Base-by-base conservation (phyloP, 2,797 vertebrate species). In the Syndactyla subalaris region DNA sequence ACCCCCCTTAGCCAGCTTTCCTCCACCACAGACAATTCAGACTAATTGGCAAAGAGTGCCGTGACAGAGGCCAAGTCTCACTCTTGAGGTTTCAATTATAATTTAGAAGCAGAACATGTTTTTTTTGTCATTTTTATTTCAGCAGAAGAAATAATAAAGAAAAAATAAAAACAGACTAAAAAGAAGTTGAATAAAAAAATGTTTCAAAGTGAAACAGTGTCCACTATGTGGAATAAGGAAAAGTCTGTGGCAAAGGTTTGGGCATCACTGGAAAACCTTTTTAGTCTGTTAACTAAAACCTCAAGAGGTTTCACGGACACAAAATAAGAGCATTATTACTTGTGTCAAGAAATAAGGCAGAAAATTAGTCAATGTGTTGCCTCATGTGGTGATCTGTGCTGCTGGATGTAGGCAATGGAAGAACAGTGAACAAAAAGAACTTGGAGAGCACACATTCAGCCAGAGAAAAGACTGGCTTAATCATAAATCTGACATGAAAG, bases 31-130 rank as follows among this genome's bases (percentile, higher is more conserved):
- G 77, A 73, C 48, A 76, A 70, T 36, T 66, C 45, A 72, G 52
- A 74, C 52, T 95, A 96, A 94, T 85, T 95, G 90, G 88, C 72
- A 92, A 85, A 88, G 7, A 83, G 32, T 4, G 49, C 61, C 88
- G n/a, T 48, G 54, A 83, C 79, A 71, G 68, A 89, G 45, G n/a
- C 85, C 58, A 63, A 80, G 41, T 27, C 32, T 79, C 65, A 63
- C 52, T 80, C 85, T 43, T 54, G 54, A 94, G 38, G 38, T 77
- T 93, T 81, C 62, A 59, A 41, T 20, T 80, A 67, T 49, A 74
- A 92, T 67, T 92, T 52, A 80, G 73, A 80, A 65, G 19, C 8
- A 89, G 10, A 54, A 29, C 2, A 18, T n/a, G 13, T 3, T 82
- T 62, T 71, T 66, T 65, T 12, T 14, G 71, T 67, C 11, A 73